Evolutionary conservation across 2,113 vertebrate species (phyloP).

Genomic region (Tachuris rubrigastra): DNA sequence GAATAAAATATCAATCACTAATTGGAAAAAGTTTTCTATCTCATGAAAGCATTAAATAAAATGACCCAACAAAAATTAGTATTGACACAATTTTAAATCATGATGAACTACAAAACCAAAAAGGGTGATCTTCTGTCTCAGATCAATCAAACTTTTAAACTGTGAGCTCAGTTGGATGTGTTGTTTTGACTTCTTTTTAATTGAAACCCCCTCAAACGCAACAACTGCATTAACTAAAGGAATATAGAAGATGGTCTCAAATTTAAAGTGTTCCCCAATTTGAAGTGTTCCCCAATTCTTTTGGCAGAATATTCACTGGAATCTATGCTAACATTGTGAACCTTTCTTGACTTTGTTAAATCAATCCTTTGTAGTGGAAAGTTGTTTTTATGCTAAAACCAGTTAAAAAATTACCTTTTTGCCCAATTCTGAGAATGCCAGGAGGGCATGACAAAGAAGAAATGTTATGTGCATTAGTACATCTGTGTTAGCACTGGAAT

Average conservation of each 20-base stretch:
- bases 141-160: background rate
- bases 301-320: background rate
- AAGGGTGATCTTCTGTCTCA: background rate
- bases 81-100: background rate
- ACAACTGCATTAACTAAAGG: background rate
- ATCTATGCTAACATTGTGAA: background rate
- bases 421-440: background rate
- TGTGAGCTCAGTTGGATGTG: background rate
- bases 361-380: background rate
- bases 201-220: background rate
- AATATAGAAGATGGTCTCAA: background rate
- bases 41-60: background rate
- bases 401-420: background rate
- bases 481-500: background rate
- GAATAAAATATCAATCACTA: background rate
- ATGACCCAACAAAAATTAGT: background rate
- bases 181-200: background rate
- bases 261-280: background rate
- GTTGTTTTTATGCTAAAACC: background rate
- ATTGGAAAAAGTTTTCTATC: background rate
- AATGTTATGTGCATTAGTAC: background rate
- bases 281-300: background rate
- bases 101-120: background rate
- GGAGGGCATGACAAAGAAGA: background rate
- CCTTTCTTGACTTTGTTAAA: background rate